A percentile compares a stretch with the other conserved stretches of the same genome.
Evolutionary conservation across 1,140 invertebrate genomes (phyloP).

Genomic region (Sesamia nonagrioides): DNA sequence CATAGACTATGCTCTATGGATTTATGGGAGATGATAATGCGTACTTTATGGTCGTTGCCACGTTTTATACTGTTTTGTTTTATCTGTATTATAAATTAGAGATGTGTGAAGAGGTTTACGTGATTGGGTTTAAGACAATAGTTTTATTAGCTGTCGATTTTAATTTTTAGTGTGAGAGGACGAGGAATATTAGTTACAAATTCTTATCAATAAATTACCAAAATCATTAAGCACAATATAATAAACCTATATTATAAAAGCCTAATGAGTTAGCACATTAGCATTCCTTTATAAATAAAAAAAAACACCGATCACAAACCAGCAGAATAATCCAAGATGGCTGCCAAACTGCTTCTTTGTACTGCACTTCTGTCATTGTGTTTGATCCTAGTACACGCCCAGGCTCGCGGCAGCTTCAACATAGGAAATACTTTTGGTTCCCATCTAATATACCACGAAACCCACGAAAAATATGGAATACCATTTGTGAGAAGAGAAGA

Average conservation of each 20-base stretch:
- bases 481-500: constrained; percentile 47
- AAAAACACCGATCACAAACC: background rate
- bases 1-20: constrained; percentile 1
- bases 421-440: constrained; percentile 30
- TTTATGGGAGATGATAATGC: constrained; percentile 43
- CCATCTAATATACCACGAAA: constrained; percentile 50
- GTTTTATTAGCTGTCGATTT: background rate
- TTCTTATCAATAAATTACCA: background rate
- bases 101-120: constrained; percentile 8
- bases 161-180: no score
- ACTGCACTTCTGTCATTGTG: background rate
- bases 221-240: background rate
- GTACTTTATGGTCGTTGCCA: constrained; percentile 37
- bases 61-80: constrained; percentile 32
- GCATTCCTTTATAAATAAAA: background rate
- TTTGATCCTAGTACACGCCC: background rate
- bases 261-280: background rate
- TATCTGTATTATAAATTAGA: constrained; percentile 12
- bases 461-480: constrained; percentile 44
- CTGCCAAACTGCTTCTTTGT: background rate
- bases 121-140: constrained; percentile 6
- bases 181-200: background rate
- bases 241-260: background rate
- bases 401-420: constrained; percentile 37
- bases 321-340: constrained; percentile 14